Evolutionary conservation across 2,797 vertebrate species (phyloP), one percentile per base, ranked within the genome.

Genomic region (Oryzias sinensis): DNA sequence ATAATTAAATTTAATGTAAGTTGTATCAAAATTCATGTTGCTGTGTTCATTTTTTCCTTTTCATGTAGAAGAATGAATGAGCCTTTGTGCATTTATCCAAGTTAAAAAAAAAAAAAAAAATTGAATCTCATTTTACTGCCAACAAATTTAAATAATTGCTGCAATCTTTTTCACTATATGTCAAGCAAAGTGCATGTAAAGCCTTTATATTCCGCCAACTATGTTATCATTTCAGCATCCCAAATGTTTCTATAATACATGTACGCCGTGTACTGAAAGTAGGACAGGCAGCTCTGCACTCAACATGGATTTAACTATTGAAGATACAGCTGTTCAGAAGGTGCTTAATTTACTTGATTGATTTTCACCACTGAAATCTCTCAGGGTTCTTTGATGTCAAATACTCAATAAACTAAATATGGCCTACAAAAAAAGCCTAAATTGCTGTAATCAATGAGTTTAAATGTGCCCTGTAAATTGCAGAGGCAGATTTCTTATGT

Each of bases 371-470:
- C 27, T 51, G 33, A 44, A 4, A 8, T 43, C 49, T 43, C n/a
- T n/a, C 25, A 44, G 27, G 33, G 59, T 18, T 61, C 48, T 62
- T 49, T 65, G 5, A 59, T 46, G 15, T 29, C 1, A 18, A 14
- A 62, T 43, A 49, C 57, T 46, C n/a, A 56, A 37, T 37, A 43
- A 62, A 53, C 14, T 22, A 1, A 20, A 49, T 80, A 25, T 56
- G 29, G 45, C 33, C 52, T 43, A 71, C 55, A 59, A 14, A 68
- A 22, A 43, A 52, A n/a, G 4, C 14, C 14, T 52, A 33, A 64
- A 56, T 53, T 14, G 1, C 40, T 37, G 27, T 41, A 57, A 62
- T 72, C 27, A 46, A 14, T 24, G 3, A 52, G 15, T 37, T 17
- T 43, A 42, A 49, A 3, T 53, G 48, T 48, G 45, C 57, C 50